Evolutionary conservation across 2,888 invertebrate species (phyloP), one percentile per base, ranked within the genome.

Genomic region (Hydroisotoma schaefferi): DNA sequence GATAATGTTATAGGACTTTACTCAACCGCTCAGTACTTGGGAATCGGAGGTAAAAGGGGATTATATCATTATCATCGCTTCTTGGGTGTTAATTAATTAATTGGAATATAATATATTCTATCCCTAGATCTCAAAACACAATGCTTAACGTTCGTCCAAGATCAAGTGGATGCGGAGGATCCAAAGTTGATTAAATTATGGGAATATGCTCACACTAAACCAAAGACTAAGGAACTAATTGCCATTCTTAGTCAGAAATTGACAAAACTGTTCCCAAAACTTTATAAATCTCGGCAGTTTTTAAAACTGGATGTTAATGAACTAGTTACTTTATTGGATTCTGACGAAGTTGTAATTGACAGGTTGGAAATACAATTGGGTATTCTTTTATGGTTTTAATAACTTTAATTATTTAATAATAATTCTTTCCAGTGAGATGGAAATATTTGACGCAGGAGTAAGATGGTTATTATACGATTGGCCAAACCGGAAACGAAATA

Each of bases 391-490:
- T n/a, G n/a, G n/a, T n/a, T n/a, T n/a, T n/a, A n/a, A n/a, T n/a
- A n/a, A n/a, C n/a, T n/a, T n/a, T n/a, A n/a, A n/a, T n/a, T n/a
- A n/a, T n/a, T n/a, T n/a, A n/a, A n/a, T n/a, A n/a, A n/a, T n/a
- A n/a, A 15, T 15, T 40, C 5, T 10, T 40, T 40, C 5, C 27
- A 65, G 84, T 72, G 87, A 87, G 77, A 84, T 86, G 80, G 87
- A 89, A 77, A 83, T 89, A 0, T 81, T 88, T 40, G 87, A 90
- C 87, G 83, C 88, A 0, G 89, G 85, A 0, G 85, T 89, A 0
- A 81, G 89, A 22, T 90, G 90, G 90, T 75, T 90, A 23, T 83
- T 85, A 75, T 81, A 84, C 48, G 82, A 87, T 72, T 89, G 87
- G 87, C 74, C 81, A 0, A 77, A 80, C 2, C 81, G 90, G 1